Evolutionary conservation across 2,888 invertebrate species (phyloP).

Genomic region (Tipula confusa): DNA sequence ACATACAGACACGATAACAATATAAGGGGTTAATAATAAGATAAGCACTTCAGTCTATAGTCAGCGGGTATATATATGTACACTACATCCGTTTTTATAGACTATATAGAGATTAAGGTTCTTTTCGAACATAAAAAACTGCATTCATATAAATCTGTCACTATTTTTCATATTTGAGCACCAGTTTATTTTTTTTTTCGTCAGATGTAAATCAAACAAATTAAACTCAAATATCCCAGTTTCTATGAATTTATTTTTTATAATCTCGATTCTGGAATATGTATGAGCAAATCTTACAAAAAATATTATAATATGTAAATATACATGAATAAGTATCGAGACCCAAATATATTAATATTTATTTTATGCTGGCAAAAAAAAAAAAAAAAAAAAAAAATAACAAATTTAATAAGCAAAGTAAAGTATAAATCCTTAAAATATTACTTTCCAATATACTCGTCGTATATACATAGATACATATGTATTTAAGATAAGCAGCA

Average conservation of each 20-base stretch:
- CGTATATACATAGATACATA: too few relatives aligned
- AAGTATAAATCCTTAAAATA: background rate
- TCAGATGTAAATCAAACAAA: constrained; percentile 6
- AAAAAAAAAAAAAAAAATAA: too few relatives aligned
- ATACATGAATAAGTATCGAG: background rate
- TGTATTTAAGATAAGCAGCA: background rate
- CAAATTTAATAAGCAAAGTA: background rate
- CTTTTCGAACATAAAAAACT: background rate
- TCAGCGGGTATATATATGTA: background rate
- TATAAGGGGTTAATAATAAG: constrained; percentile 25
- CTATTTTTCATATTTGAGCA: background rate
- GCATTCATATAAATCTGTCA: constrained; percentile 25
- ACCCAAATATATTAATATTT: background rate
- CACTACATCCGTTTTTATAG: background rate
- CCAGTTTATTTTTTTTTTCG: background rate
- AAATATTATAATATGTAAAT: background rate
- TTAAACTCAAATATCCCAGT: background rate
- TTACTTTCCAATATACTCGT: background rate
- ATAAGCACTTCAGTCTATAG: background rate
- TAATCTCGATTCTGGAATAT: background rate
- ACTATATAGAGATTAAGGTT: background rate
- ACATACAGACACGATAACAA: background rate
- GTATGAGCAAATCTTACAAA: background rate
- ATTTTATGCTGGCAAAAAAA: background rate
- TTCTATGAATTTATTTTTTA: background rate